Conservation (phyloP, 2,888 invertebrate species). For the Syrphus vitripennis region DNA sequence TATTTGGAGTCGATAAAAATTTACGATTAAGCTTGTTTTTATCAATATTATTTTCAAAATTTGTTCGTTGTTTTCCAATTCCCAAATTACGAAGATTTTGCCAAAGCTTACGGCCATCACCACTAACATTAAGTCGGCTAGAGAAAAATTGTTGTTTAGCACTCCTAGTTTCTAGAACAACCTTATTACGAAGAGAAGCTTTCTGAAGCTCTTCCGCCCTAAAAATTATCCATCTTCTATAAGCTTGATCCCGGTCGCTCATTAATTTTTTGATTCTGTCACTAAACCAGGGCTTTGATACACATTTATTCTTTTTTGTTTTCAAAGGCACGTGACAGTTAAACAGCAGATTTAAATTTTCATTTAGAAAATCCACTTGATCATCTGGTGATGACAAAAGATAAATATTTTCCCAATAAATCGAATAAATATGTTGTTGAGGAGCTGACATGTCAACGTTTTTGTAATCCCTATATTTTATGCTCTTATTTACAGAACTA, state of each 20-base stretch:
- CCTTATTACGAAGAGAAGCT: background rate
- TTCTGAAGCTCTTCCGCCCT: background rate
- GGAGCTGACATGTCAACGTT: background rate
- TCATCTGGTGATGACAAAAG: no score
- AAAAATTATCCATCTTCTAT: background rate
- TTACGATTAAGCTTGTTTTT: no score
- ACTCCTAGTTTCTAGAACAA: background rate
- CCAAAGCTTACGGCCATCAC: background rate
- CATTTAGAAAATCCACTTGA: background rate
- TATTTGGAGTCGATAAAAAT: no score
- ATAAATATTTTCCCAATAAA: background rate
- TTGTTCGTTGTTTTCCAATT: background rate
- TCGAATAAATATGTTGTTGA: background rate
- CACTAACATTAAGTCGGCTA: background rate
- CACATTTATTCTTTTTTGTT: background rate
- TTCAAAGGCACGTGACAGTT: background rate
- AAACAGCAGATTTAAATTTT: background rate
- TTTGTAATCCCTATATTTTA: background rate
- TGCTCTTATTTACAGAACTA: background rate
- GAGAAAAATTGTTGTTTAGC: background rate
- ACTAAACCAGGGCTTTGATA: background rate
- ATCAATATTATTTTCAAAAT: no score
- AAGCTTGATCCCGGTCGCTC: background rate
- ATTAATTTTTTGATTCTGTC: background rate
- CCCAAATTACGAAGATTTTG: background rate